Base-by-base conservation (phyloP, 2,888 invertebrate species). In the Neoaliturus tenellus region DNA sequence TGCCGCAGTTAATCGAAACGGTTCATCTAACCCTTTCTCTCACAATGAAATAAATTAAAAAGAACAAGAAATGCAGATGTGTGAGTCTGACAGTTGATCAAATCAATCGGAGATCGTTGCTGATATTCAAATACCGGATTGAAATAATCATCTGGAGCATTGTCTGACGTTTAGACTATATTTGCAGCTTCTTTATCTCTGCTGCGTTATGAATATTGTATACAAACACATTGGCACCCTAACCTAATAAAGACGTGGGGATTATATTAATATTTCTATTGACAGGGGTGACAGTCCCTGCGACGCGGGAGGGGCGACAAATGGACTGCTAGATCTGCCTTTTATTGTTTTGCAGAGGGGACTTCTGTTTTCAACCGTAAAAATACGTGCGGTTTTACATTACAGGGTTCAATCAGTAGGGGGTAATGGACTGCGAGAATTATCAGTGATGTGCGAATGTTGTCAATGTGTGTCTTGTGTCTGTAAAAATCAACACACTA, bases 171-270 rank as follows among this genome's bases (percentile, higher is more conserved):
- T 33, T 55, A 3, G 48, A 20, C 78, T 48, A 78, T 78, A 78
- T 78, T 78, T 51, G 78, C 78, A 6, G 51, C 78, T 55, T 78
- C 78, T 78, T 78, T 78, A 78, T 78, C 78, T 78, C 78, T 48
- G 39, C 39, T 28, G n/a, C 33, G 55, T 48, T 35, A 51, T 78
- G 78, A 78, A 78, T 78, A 55, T 35, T 78, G 78, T 78, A 78
- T 78, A 51, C 55, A 75, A 82, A 82, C 82, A 82, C 71, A 82
- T 82, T 82, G 82, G 28, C 82, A 55, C 82, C 82, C 82, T 55
- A 71, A 55, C 82, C 73, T 82, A 82, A 82, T 82, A 82, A 73
- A 82, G 73, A 82, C 51, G 51, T 73, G 73, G 82, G 82, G 82
- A 82, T 73, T 78, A 73, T 82, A 82, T 82, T 73, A 73, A 73